Base-by-base conservation (phyloP, 2,888 invertebrate species). In the Cenopis cana region DNA sequence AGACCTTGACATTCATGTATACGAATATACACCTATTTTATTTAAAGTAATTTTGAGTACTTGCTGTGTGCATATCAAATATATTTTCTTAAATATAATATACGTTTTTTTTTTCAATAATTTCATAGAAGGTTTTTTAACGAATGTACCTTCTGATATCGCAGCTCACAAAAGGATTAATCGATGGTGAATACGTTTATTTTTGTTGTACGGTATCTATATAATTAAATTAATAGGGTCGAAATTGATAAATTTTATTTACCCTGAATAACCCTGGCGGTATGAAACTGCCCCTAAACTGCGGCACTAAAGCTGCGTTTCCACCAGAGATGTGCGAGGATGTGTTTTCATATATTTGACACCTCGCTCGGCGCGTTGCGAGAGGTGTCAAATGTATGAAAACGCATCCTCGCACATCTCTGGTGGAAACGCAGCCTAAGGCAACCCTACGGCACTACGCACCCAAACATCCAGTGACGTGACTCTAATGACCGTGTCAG, bases 401-500 rank as follows among this genome's bases (percentile, higher is more conserved):
- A n/a, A n/a, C n/a, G n/a, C n/a, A n/a, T n/a, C n/a, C n/a, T n/a
- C n/a, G n/a, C n/a, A n/a, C n/a, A n/a, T n/a, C n/a, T n/a, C n/a
- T n/a, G n/a, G n/a, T n/a, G n/a, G n/a, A n/a, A n/a, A n/a, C n/a
- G n/a, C n/a, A n/a, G n/a, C n/a, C n/a, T n/a, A 80, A 33, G 36
- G 66, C 52, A 72, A 77, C n/a, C 18, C n/a, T 9, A 75, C 77
- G 77, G 76, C 76, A 76, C 79, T 60, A 80, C 79, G 81, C 77
- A 77, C 82, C 86, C 85, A 81, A 68, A 69, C 77, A 76, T 85
- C 87, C 49, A 52, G 64, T 64, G 64, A 86, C 79, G 74, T 72
- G 80, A 84, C 82, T 82, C 80, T 85, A 83, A 86, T 86, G 84
- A 83, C 68, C 82, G 90, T 92, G 92, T 91, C 89, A 93, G 88